Evolutionary conservation across 2,113 vertebrate species (phyloP).

Genomic region (Oenanthe oenanthe): DNA sequence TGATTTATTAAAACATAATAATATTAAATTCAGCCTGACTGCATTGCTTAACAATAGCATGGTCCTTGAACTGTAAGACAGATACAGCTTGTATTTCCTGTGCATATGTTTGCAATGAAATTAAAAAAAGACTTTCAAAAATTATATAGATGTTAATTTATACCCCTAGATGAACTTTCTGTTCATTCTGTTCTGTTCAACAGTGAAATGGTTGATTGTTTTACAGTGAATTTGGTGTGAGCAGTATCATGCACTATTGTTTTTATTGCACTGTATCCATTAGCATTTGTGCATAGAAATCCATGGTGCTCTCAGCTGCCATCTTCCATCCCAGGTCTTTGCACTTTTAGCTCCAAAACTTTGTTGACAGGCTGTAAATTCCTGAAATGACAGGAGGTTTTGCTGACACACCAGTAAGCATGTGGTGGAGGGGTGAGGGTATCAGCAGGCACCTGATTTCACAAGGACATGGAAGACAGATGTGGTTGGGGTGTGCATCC

Average conservation of each 20-base stretch:
- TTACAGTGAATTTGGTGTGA: not conserved
- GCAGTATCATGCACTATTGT: fast-evolving
- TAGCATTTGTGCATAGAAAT: not conserved
- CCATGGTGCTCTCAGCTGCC: not conserved
- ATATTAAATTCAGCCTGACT: not conserved
- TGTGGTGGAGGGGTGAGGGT: not conserved
- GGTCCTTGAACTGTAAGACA: not conserved
- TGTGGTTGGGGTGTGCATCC: not conserved
- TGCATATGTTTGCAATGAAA: not conserved
- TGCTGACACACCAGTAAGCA: not conserved
- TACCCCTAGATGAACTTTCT: not conserved
- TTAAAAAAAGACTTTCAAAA: not conserved
- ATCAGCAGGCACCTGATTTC: not conserved
- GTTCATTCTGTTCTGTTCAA: not conserved
- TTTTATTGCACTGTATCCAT: not conserved
- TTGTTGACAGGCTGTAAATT: not conserved
- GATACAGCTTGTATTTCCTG: not conserved
- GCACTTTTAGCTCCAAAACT: not conserved
- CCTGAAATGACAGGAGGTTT: not conserved
- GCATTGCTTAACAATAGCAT: not conserved
- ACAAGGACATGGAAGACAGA: not conserved
- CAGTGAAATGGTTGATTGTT: not conserved
- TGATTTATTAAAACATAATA: not conserved
- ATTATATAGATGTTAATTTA: not conserved
- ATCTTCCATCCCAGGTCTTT: not conserved